These are phyloP conservation scores for Leptobrachium leishanense DNA, from an alignment of 2,113 vertebrate species.

Conservation along the genomic window DNA sequence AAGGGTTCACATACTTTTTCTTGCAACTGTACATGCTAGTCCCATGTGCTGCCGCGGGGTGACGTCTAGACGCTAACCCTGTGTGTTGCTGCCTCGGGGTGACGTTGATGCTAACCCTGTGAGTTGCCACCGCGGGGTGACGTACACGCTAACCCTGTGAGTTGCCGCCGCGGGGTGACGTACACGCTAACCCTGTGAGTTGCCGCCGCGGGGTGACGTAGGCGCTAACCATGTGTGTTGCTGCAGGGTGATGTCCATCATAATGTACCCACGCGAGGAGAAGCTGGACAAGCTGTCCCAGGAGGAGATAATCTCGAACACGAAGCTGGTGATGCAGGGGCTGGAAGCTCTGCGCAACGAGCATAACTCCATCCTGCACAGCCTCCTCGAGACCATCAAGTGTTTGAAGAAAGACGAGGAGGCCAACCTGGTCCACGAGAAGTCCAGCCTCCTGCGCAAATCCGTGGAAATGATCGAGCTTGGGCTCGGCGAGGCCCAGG, in stretches of 20 bases:
- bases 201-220: neutral
- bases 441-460: constrained; percentile 90
- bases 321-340: constrained; percentile 94
- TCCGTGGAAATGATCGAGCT: constrained; percentile 98
- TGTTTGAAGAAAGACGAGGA: constrained; percentile 97
- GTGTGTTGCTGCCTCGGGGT: too few species aligned
- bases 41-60: neutral
- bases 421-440: constrained; percentile 94
- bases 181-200: neutral
- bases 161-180: neutral
- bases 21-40: neutral
- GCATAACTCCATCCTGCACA: constrained; percentile 96
- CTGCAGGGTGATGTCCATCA: constrained; percentile 79
- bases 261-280: constrained; percentile 91
- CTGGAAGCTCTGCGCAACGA: constrained; percentile 95
- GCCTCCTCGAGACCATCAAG: constrained; percentile 94
- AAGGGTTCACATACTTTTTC: too few species aligned
- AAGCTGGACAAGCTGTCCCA: constrained; percentile 91
- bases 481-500: constrained; percentile 95
- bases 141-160: too few species aligned
- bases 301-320: constrained; percentile 97
- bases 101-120: neutral
- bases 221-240: neutral
- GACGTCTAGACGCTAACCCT: too few species aligned
- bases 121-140: neutral